These are phyloP conservation scores for Metridium senile DNA, from an alignment of 92 coral and sea anemone genomes.

Conservation along the genomic window DNA sequence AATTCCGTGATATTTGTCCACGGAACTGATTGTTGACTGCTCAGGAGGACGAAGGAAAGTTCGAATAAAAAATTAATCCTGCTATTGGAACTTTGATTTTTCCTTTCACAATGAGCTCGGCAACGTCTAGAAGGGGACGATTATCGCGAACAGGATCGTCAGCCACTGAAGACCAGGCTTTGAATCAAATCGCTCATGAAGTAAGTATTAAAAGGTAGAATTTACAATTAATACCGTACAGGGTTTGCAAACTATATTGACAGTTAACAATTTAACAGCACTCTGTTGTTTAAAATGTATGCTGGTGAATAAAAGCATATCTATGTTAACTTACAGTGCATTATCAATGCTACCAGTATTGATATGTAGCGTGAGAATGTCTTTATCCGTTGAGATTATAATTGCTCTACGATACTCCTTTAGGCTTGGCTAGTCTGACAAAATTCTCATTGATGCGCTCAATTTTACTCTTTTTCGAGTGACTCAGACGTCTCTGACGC, in stretches of 20 bases:
- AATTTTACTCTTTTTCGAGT: background rate
- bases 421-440: slow-evolving; percentile 1
- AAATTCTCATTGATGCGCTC: background rate
- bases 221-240: background rate
- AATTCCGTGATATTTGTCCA: slow-evolving; percentile 63
- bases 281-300: no score
- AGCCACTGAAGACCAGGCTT: slow-evolving; percentile 94
- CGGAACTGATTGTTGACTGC: slow-evolving; percentile 67
- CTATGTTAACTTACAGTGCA: background rate
- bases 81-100: slow-evolving; percentile 34
- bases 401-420: background rate
- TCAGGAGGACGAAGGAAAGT: slow-evolving; percentile 45
- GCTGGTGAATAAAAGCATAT: no score
- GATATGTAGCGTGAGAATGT: slow-evolving; percentile 6
- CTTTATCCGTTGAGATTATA: slow-evolving; percentile 10
- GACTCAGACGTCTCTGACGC: background rate
- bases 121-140: slow-evolving; percentile 91
- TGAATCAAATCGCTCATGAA: slow-evolving; percentile 98
- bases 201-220: slow-evolving; percentile 42
- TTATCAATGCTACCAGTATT: background rate
- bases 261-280: background rate
- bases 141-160: slow-evolving; percentile 76
- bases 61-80: slow-evolving; percentile 16
- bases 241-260: slow-evolving; percentile 14
- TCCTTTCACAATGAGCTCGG: slow-evolving; percentile 78